Evolutionary conservation across 1,140 invertebrate species (phyloP), one percentile per base, ranked within the genome.

Genomic region (Gonatopus flavifemur): DNA sequence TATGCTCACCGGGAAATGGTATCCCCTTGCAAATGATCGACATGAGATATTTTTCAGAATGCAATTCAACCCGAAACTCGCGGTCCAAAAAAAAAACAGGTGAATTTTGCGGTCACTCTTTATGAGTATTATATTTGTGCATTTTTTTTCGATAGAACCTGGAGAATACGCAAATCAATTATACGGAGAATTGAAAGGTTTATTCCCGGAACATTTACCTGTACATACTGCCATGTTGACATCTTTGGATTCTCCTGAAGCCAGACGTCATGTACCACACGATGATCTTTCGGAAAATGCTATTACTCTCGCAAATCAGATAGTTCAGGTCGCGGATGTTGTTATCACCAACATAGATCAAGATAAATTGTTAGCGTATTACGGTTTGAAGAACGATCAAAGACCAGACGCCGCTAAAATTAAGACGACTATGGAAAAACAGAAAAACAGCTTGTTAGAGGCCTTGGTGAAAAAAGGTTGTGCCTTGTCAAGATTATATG

Each of bases 341-440:
- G 84, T 91, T 0, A 82, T 93, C 19, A 78, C 80, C 3, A 81
- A 82, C 36, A 85, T 93, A n/a, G 87, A 94, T 71, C 81, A 86
- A 55, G 85, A 88, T 30, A 83, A 84, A 57, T 62, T 94, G 22
- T 74, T 94, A 0, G 84, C 86, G 0, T 90, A 86, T 65, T 86
- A 88, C 52, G 91, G 91, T 1, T 83, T 90, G 49, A 94, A 93
- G 71, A 84, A 82, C 40, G 91, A 93, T 70, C 83, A 83, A 12
- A 77, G 90, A 37, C 70, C 81, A 1, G 90, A 94, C 69, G 89
- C 90, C 0, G 70, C 78, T 3, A 91, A 91, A 73, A 88, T 90
- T 33, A 93, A 92, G 77, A 82, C 78, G 83, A 80, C 83, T 52
- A 91, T 93, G 83, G 93, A 96, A 28, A 90, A 90, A 62, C 86